These are phyloP conservation scores for Salpingus planirostris DNA, from an alignment of 2,888 invertebrate species.

Conservation along the genomic window DNA sequence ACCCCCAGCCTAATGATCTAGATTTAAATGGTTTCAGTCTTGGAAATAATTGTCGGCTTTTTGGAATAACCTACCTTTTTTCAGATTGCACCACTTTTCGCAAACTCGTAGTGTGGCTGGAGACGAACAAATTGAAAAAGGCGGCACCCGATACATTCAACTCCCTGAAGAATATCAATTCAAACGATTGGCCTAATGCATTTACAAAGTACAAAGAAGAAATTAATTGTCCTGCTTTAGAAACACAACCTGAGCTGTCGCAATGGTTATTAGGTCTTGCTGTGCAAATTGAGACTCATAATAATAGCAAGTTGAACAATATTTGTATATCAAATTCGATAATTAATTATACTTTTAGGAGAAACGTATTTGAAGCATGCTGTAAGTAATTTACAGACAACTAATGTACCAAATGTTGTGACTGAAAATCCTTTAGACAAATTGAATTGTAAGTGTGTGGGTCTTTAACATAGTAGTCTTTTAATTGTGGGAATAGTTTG, in stretches of 20 bases:
- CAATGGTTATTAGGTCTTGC: conserved; percentile 84
- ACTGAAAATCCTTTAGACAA: conserved; percentile 78
- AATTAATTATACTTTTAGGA: conserved; percentile 43
- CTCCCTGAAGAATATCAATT: conserved; percentile 58
- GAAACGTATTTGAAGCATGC: conserved; percentile 62
- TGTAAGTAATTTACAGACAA: conserved; percentile 51
- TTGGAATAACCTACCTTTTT: conserved; percentile 27
- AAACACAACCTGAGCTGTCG: conserved; percentile 56
- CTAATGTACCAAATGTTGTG: conserved; percentile 60
- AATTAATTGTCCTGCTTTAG: conserved; percentile 60
- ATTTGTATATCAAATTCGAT: conserved; percentile 1
- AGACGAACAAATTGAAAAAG: conserved; percentile 86
- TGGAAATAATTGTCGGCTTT: too few relatives aligned
- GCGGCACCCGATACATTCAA: conserved; percentile 76
- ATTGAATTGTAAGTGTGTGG: conserved; percentile 66
- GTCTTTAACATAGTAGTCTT: too few relatives aligned
- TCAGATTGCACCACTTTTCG: conserved; percentile 73
- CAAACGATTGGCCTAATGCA: conserved; percentile 59
- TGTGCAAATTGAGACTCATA: conserved; percentile 72
- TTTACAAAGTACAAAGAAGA: conserved; percentile 68
- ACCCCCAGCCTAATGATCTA: conserved; percentile 69
- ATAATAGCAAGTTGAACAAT: conserved; percentile 51
- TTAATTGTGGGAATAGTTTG: too few relatives aligned
- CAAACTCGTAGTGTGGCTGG: conserved; percentile 79
- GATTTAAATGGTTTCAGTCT: too few relatives aligned